Evolutionary conservation across 2,113 vertebrate genomes (phyloP).

Genomic region (Collichthys lucidus): DNA sequence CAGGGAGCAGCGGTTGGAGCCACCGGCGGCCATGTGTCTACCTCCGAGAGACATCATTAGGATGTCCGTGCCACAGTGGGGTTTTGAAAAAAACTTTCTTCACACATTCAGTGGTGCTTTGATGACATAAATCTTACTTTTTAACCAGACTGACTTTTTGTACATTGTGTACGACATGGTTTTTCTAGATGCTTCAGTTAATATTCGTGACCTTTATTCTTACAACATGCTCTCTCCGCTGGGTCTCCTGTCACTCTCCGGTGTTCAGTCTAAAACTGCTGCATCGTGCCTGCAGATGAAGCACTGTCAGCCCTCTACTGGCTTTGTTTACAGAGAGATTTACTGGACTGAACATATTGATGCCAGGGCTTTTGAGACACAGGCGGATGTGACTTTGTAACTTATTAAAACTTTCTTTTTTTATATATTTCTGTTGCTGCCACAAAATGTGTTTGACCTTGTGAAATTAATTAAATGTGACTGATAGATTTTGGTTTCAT

Average conservation of each 20-base stretch:
- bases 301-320: slow-evolving; percentile 40
- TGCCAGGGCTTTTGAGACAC: slow-evolving; percentile 7
- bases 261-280: slow-evolving; percentile 57
- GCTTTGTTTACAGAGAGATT: slow-evolving; percentile 56
- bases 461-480: neutral
- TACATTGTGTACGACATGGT: fast-evolving
- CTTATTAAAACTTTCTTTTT: slow-evolving; percentile 8
- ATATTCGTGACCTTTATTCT: slow-evolving; percentile 29
- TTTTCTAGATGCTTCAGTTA: slow-evolving; percentile 38
- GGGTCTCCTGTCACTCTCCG: slow-evolving; percentile 61
- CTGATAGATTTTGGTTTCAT: neutral
- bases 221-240: slow-evolving; percentile 28
- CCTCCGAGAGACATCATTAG: slow-evolving; percentile 36
- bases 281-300: slow-evolving; percentile 45
- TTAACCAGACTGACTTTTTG: neutral
- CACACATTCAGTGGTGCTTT: slow-evolving; percentile 7
- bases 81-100: neutral
- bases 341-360: slow-evolving; percentile 48
- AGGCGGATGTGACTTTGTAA: slow-evolving; percentile 14
- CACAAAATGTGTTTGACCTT: neutral
- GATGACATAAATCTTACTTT: slow-evolving; percentile 3
- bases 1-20: slow-evolving; percentile 55
- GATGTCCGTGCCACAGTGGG: slow-evolving; percentile 7
- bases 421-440: neutral
- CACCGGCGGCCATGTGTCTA: slow-evolving; percentile 30